Evolutionary conservation across 2,888 invertebrate genomes (phyloP), one percentile per base, ranked within the genome.

Genomic region (Caenorhabditis sulstoni): DNA sequence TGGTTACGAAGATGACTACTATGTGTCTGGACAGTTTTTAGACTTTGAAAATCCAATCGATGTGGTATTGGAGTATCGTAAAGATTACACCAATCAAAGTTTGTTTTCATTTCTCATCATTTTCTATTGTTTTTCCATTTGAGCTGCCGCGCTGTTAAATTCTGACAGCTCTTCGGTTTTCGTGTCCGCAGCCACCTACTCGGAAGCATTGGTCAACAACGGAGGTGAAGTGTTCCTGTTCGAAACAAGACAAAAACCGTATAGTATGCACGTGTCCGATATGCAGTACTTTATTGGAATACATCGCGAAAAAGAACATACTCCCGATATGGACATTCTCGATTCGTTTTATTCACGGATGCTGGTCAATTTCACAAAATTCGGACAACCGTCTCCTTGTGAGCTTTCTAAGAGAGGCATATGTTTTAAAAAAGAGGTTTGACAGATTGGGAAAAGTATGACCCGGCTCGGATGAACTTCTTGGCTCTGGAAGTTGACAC

Each of bases 231-330:
- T 44, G 11, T 70, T 39, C 29, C 23, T 70, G 4, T 70, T 55
- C 37, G 70, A 70, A 23, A 29, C 61, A 1, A n/a, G 61, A 16
- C 70, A 70, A 20, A 70, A 70, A 37, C 70, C 70, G 11, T 61
- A 61, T 50, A 70, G 58, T 18, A 50, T 41, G 29, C 78, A 78
- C 49, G 49, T 65, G n/a, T 49, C 71, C 9, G 78, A 78, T 55
- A 66, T 78, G 70, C 71, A 66, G 22, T 78, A 65, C n/a, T 71
- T 71, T 18, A 78, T 78, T 35, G 78, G 78, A 20, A 47, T 73
- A n/a, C 70, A 70, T 41, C 14, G 44, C n/a, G 61, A 58, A 57
- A 3, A 9, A 18, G 23, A 23, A 3, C 70, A 70, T n/a, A 55
- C 55, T 2, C 0, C 22, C 0, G 73, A 79, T 62, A 66, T 67